These are phyloP conservation scores for Poeciliopsis infans DNA, from an alignment of 2,797 vertebrate genomes.

Conservation along the genomic window DNA sequence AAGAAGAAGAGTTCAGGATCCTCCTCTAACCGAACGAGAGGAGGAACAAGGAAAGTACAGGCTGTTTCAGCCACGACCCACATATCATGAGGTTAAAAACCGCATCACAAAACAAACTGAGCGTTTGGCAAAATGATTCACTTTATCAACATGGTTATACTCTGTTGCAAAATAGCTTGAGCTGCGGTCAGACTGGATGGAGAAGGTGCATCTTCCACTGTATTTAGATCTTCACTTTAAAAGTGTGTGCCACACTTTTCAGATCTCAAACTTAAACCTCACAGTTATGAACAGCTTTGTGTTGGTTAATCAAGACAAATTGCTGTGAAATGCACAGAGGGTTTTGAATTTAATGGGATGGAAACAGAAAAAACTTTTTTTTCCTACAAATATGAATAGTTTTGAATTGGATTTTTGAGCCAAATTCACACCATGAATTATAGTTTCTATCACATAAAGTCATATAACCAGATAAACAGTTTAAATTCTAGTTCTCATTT, in stretches of 20 bases:
- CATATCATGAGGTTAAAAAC: not conserved
- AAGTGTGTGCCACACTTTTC: not conserved
- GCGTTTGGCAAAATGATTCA: not conserved
- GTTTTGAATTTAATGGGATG: not conserved
- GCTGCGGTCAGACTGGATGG: not conserved
- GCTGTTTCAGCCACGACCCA: not conserved
- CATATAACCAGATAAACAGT: not conserved
- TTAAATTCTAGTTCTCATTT: not conserved
- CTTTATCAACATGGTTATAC: not conserved
- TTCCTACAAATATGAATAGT: not conserved
- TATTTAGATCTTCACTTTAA: not conserved
- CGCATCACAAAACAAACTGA: not conserved
- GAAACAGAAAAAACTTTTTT: not conserved
- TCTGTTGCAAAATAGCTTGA: not conserved
- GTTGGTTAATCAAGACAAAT: not conserved
- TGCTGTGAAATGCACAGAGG: not conserved
- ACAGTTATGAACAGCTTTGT: not conserved
- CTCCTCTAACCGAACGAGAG: not conserved
- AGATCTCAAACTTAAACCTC: not conserved
- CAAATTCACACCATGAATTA: not conserved
- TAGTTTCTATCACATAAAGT: not conserved
- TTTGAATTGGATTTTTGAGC: not conserved
- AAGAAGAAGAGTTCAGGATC: conserved; percentile 40
- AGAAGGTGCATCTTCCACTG: not conserved
- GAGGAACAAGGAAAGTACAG: conserved; percentile 42